Percentiles rank a stretch among this genome's conserved stretches.
Evolutionary conservation across 2,888 invertebrate species (phyloP).

Genomic region (Eurois occulta): DNA sequence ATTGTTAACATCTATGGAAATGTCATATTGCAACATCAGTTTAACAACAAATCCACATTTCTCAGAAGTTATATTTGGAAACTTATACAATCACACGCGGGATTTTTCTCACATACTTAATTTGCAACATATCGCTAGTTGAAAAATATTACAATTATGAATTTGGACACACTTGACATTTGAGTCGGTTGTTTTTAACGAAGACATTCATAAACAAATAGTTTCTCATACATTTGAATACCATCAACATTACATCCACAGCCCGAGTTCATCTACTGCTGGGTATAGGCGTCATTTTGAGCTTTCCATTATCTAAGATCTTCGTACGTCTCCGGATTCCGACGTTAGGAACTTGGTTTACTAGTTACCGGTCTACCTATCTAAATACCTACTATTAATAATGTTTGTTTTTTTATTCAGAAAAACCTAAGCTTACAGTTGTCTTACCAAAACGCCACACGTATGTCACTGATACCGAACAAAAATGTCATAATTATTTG

Average conservation of each 20-base stretch:
- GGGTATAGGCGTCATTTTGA: background rate
- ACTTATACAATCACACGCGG: constrained; percentile 12
- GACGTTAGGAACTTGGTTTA: background rate
- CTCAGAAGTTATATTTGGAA: constrained; percentile 31
- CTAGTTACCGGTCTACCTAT: background rate
- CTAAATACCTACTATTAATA: background rate
- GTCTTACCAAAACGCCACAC: background rate
- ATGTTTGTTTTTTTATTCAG: background rate
- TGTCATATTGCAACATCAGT: background rate
- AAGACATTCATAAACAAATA: constrained; percentile 7
- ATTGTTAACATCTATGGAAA: background rate
- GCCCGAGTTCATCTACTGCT: background rate
- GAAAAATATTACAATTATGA: constrained; percentile 26
- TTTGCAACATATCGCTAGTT: constrained; percentile 17
- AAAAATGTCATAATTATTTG: background rate
- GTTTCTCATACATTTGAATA: constrained; percentile 10
- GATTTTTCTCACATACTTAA: constrained; percentile 23
- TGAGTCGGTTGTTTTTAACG: constrained; percentile 19
- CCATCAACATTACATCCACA: background rate
- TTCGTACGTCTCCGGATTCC: background rate
- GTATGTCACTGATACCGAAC: background rate
- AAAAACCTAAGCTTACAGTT: background rate
- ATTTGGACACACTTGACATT: constrained; percentile 35
- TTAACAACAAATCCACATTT: background rate
- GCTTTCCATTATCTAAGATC: background rate